These are phyloP conservation scores for Bombus consobrinus DNA, from an alignment of 1,140 invertebrate species.

Conservation along the genomic window DNA sequence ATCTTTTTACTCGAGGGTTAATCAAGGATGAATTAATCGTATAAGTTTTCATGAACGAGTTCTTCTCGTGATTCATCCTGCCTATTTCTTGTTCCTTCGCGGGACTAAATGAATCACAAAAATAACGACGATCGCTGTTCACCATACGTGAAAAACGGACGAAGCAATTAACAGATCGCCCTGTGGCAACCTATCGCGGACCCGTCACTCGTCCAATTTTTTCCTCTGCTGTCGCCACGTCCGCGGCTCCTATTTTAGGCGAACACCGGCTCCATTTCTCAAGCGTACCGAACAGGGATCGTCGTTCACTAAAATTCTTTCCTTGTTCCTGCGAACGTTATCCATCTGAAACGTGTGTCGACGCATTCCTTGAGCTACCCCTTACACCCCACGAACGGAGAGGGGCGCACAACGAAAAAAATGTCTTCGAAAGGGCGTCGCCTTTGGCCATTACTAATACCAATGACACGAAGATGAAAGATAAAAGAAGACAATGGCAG, in stretches of 20 bases:
- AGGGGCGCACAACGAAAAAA: neutral
- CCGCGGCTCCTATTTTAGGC: constrained; percentile 27
- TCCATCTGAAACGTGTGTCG: constrained; percentile 19
- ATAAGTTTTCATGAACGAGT: neutral
- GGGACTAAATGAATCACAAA: neutral
- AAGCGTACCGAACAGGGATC: constrained; percentile 21
- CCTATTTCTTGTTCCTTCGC: neutral
- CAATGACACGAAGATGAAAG: neutral
- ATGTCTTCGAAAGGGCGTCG: constrained; percentile 9
- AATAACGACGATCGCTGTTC: constrained; percentile 24
- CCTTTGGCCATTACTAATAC: neutral
- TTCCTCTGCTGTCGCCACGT: constrained; percentile 24
- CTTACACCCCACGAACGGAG: neutral
- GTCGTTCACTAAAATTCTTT: constrained; percentile 52
- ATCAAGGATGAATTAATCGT: constrained; percentile 8
- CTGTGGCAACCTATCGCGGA: constrained; percentile 21
- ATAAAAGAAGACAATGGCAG: neutral
- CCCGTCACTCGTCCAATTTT: constrained; percentile 22
- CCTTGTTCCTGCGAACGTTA: constrained; percentile 31
- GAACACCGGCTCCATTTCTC: constrained; percentile 37
- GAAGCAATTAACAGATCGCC: constrained; percentile 43
- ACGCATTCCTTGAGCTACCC: constrained; percentile 30
- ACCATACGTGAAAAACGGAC: neutral
- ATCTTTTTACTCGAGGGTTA: neutral
- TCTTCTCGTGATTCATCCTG: neutral